Base-by-base conservation (phyloP, 2,797 vertebrate species). In the Streptopelia turtur region DNA sequence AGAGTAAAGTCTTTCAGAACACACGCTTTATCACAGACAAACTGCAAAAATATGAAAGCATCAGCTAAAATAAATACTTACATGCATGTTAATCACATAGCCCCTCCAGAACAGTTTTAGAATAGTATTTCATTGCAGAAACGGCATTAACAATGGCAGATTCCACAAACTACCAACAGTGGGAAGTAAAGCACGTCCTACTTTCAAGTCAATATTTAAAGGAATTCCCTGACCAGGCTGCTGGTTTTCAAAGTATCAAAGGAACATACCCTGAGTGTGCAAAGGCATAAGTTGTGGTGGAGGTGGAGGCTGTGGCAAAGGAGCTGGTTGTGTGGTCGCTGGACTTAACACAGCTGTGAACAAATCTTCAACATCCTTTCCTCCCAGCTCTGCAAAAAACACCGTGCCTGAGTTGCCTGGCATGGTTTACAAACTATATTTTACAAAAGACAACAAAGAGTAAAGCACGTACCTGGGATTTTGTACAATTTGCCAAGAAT, bases 401-500 rank as follows among this genome's bases (percentile, higher is more conserved):
- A 92, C 55, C 22, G 30, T 9, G 80, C 12, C 6, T 77, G 52
- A 92, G 72, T 55, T 27, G 37, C 41, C n/a, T 65, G 76, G 56
- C 57, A 64, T 18, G 59, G 39, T 65, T 71, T 56, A 69, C 3
- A 23, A 69, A 74, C 17, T 14, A 6, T 25, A 41, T 4, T 78
- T 74, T 47, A 49, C 18, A 70, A 39, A 79, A 82, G 28, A 75
- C 49, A 94, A 50, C 15, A 72, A 80, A n/a, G 52, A 56, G 37
- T 33, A 83, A 35, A 87, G 57, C 17, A 97, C 97, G 4, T 98
- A 99, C 99, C 99, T 99, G 99, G 99, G 96, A 99, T 99, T 98
- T 99, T 99, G 98, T 99, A 99, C 75, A 99, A 98, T 98, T 99
- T 99, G 96, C 99, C 99, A 98, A 99, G 99, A 98, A 99, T 99